Percentiles rank a stretch among this genome's conserved stretches.
Conservation (phyloP, 2,113 vertebrate genomes). For the Apteryx mantelli region DNA sequence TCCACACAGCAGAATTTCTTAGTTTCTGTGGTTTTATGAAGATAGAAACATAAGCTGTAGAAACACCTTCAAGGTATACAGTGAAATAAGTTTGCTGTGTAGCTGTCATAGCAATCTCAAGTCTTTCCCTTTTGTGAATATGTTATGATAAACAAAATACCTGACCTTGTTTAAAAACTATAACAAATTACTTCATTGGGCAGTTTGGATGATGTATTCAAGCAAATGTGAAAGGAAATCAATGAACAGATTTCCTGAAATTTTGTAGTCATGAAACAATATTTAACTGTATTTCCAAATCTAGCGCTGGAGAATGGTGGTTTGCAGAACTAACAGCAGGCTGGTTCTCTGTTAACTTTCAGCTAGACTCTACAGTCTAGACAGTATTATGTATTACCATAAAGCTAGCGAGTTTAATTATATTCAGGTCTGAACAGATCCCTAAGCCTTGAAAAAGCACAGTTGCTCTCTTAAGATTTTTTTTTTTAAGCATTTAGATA, state of each 20-base stretch:
- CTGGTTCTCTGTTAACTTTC: slow-evolving; percentile 4
- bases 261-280: background rate
- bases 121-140: background rate
- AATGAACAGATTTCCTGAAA: background rate
- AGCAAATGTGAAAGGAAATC: background rate
- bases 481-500: background rate
- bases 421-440: background rate
- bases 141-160: background rate
- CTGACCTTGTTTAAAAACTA: background rate
- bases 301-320: background rate
- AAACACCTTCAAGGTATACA: background rate
- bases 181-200: background rate
- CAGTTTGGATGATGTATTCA: background rate
- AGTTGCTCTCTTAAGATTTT: background rate
- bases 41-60: background rate
- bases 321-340: background rate
- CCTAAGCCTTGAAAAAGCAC: background rate
- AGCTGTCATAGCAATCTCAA: background rate
- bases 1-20: background rate
- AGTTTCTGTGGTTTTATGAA: background rate
- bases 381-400: background rate
- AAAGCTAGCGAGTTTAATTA: background rate
- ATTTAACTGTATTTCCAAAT: background rate
- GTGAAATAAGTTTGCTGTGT: background rate
- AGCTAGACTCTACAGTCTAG: background rate